Evolutionary conservation across 1,140 invertebrate genomes (phyloP), one percentile per base, ranked within the genome.

Genomic region (Hyphantria cunea): DNA sequence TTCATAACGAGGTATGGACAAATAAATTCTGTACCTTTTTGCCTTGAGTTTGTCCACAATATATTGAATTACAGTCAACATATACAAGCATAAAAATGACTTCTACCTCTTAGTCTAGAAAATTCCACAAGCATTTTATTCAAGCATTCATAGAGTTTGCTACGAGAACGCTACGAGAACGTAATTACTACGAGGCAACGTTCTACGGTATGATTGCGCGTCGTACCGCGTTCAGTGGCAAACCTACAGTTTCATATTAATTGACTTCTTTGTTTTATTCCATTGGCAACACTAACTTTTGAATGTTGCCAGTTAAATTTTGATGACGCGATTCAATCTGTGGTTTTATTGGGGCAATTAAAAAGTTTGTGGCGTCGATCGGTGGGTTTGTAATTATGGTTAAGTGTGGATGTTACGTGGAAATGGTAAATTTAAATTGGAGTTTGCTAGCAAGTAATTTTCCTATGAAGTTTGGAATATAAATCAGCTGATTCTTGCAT

Each of bases 261-360:
- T 73, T 67, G 71, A 76, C 68, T 64, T 59, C 62, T 73, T 73
- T 73, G 68, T 76, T 72, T 76, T 70, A 70, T 70, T 68, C 49
- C 64, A 41, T 42, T 37, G 49, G 62, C 13, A 53, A 66, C 48
- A 55, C 49, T 59, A 55, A 68, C 58, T 64, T 68, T 59, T 50
- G 47, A 72, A 59, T 58, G 65, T 42, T 50, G 67, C 33, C 65
- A 62, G 68, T 73, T 73, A 68, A 75, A 72, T 66, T 68, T 70
- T 70, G 73, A 73, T 59, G 74, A 73, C 70, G 66, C 55, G 52
- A 60, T 69, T 66, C 53, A 56, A 63, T 54, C 64, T 61, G 47
- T 52, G 63, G 55, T 65, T 65, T 66, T 66, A 66, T 64, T 64
- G 49, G 50, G 25, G 64, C 51, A 55, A 66, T 68, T 72, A 68